These are phyloP conservation scores for Drosophila littoralis DNA, from an alignment of 1,140 invertebrate species.

Conservation along the genomic window DNA sequence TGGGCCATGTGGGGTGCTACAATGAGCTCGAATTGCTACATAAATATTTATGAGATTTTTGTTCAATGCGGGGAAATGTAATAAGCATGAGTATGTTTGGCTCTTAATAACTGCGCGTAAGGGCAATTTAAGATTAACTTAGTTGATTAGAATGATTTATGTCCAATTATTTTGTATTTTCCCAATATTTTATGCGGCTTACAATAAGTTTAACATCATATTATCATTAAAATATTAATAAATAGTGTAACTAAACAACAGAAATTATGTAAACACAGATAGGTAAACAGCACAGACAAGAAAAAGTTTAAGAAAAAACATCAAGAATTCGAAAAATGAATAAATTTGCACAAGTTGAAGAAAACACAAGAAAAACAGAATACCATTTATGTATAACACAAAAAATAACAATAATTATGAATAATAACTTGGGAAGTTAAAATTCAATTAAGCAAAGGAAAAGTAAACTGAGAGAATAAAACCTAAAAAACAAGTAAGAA, in stretches of 20 bases:
- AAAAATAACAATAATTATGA: not conserved
- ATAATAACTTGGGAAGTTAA: not conserved
- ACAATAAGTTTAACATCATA: not conserved
- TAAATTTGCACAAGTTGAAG: not conserved
- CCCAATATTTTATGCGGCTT: not conserved
- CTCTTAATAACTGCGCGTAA: conserved; percentile 7
- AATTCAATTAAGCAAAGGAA: not conserved
- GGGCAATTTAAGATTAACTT: conserved; percentile 20
- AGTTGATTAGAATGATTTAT: conserved; percentile 27
- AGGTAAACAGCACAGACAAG: not conserved
- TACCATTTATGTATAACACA: too few species aligned
- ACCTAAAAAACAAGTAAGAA: not conserved
- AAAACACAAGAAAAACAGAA: not conserved
- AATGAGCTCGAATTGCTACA: conserved; percentile 65
- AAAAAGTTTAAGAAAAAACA: not conserved
- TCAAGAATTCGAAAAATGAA: not conserved
- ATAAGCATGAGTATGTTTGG: not conserved
- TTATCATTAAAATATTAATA: conserved; percentile 2
- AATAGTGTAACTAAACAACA: not conserved
- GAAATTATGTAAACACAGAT: not conserved
- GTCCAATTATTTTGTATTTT: conserved; percentile 35
- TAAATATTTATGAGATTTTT: conserved; percentile 63
- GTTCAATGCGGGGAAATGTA: not conserved
- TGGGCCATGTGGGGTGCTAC: conserved; percentile 31
- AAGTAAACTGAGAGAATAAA: not conserved